These are phyloP conservation scores for Percopsis omiscomaycus DNA, from an alignment of 2,797 vertebrate genomes.

Conservation along the genomic window DNA sequence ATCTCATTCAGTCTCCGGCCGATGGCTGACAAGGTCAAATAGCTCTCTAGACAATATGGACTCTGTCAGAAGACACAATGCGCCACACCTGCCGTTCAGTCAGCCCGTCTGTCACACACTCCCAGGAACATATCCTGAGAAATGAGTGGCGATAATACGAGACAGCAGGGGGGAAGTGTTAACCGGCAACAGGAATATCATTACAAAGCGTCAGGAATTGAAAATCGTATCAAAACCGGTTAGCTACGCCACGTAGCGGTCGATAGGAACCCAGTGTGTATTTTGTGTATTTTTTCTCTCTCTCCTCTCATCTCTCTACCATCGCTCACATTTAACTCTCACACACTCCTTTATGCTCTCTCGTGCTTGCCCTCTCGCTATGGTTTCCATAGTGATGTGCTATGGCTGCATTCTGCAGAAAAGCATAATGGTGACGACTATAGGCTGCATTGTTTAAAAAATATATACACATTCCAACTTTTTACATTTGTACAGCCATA, in stretches of 20 bases:
- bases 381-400: constrained; percentile 78
- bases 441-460: constrained; percentile 20
- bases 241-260: constrained; percentile 71
- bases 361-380: constrained; percentile 41
- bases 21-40: constrained; percentile 70
- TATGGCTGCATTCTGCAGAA: constrained; percentile 69
- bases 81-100: constrained; percentile 38
- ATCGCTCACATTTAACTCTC: constrained; percentile 35
- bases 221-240: constrained; percentile 71
- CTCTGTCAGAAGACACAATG: constrained; percentile 46
- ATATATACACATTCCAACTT: no score
- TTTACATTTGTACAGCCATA: no score
- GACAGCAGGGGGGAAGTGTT: constrained; percentile 54
- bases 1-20: constrained; percentile 58
- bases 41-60: constrained; percentile 62
- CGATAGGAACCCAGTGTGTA: constrained; percentile 60
- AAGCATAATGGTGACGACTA: constrained; percentile 41
- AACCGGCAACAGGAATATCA: constrained; percentile 65
- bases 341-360: constrained; percentile 28
- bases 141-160: constrained; percentile 61
- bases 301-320: background rate
- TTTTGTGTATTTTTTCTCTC: constrained; percentile 4
- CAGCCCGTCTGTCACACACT: constrained; percentile 20
- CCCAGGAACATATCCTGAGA: constrained; percentile 35
- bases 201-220: constrained; percentile 63